These are phyloP conservation scores for Stenotaenia linearis DNA, from an alignment of 2,888 invertebrate genomes.

Conservation along the genomic window DNA sequence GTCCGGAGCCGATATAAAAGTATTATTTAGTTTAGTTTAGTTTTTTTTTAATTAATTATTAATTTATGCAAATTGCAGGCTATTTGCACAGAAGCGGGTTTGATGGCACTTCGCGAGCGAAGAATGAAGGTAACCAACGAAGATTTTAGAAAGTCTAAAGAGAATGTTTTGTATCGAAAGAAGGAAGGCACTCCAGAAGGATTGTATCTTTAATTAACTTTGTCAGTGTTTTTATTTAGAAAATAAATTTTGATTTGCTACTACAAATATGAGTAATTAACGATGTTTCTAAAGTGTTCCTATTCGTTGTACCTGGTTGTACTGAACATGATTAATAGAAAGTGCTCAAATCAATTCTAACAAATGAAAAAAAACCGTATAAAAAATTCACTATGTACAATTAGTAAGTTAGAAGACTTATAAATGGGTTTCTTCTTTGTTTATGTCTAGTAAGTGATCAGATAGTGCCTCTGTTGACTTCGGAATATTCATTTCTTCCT, in stretches of 20 bases:
- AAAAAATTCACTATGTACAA: too few species aligned
- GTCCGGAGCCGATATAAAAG: slow-evolving; percentile 93
- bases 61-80: slow-evolving; percentile 58
- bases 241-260: neutral
- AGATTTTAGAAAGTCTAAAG: slow-evolving; percentile 98
- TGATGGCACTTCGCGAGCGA: slow-evolving; percentile 94
- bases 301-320: too few species aligned
- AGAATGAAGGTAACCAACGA: slow-evolving; percentile 99
- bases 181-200: slow-evolving; percentile 99
- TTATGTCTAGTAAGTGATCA: too few species aligned
- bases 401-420: too few species aligned
- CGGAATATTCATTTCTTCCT: too few species aligned
- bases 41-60: neutral
- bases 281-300: too few species aligned
- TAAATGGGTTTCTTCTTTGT: too few species aligned
- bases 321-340: too few species aligned
- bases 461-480: too few species aligned
- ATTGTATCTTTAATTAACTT: slow-evolving; percentile 73
- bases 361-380: too few species aligned
- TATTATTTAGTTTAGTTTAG: slow-evolving; percentile 1
- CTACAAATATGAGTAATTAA: neutral
- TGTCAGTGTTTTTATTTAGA: neutral
- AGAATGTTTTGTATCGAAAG: slow-evolving; percentile 96
- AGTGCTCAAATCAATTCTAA: too few species aligned
- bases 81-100: slow-evolving; percentile 97